These are phyloP conservation scores for Trichosurus vulpecula DNA, from an alignment of 2,797 vertebrate genomes.

Conservation along the genomic window DNA sequence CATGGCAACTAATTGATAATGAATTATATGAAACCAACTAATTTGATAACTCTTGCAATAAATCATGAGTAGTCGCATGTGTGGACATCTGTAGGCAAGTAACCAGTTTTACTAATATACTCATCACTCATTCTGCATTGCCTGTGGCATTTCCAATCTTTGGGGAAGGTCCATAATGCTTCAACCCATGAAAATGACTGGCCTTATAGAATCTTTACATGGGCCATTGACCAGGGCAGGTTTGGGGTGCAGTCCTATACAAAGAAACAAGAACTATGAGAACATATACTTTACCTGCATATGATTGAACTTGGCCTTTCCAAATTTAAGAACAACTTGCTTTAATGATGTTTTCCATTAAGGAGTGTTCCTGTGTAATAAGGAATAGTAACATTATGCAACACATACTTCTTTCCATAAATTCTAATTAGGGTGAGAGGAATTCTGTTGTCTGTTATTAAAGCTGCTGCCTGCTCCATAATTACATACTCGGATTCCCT, in stretches of 20 bases:
- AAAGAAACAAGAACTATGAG: background rate
- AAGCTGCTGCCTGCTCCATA: constrained; percentile 52
- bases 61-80: constrained; percentile 83
- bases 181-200: constrained; percentile 74
- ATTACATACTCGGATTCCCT: constrained; percentile 15
- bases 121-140: constrained; percentile 74
- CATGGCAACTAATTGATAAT: constrained; percentile 83
- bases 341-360: constrained; percentile 17
- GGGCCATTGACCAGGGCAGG: constrained; percentile 66
- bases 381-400: constrained; percentile 54
- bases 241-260: constrained; percentile 52
- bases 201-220: constrained; percentile 65
- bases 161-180: constrained; percentile 73
- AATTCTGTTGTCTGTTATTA: constrained; percentile 57
- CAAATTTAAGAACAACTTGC: constrained; percentile 26
- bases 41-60: constrained; percentile 81
- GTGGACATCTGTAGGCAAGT: constrained; percentile 85
- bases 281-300: constrained; percentile 35
- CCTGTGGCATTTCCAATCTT: constrained; percentile 75
- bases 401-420: constrained; percentile 61
- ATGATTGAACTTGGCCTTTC: constrained; percentile 32
- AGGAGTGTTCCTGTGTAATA: constrained; percentile 23
- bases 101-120: constrained; percentile 80
- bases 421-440: constrained; percentile 60
- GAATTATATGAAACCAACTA: constrained; percentile 77